Base-by-base conservation (phyloP, 2,888 invertebrate genomes). In the Leptinotarsa haldemani region DNA sequence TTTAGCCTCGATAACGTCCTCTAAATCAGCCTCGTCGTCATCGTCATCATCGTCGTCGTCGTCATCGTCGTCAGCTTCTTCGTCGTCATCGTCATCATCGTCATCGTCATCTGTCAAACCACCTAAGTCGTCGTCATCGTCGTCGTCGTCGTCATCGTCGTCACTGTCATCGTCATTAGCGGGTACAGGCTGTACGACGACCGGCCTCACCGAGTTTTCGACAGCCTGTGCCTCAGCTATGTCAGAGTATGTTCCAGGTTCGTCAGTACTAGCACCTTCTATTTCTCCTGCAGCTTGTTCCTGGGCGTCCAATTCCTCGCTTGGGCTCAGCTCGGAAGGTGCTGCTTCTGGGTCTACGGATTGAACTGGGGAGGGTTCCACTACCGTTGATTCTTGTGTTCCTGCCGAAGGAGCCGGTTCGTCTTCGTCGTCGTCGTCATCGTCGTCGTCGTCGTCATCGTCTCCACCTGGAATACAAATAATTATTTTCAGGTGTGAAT, bases 31-130 rank as follows among this genome's bases (percentile, higher is more conserved):
- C 69, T 91, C 91, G 71, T 92, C 92, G 74, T 92, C 92, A 58
- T 92, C 91, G 30, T 91, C 92, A 3, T 91, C 92, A 30, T 92
- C 92, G 46, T 93, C 93, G 30, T 92, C 93, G 68, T 92, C 92
- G 53, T 90, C 89, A 61, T 91, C 93, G 70, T 92, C 93, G 65
- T 91, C 90, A 74, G 92, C 93, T 76, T 92, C 92, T 65, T 90
- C 89, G 13, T 90, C 90, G 73, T 90, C 90, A 50, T 89, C 88
- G 75, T 90, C 91, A 65, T 91, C 92, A 70, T 74, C 77, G 56
- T 73, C 77, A 22, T 74, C 74, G 75, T 73, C 77, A 22, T 74
- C 74, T 76, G 72, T 71, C 70, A 76, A 69, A 90, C 90, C 77
- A 90, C 91, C 71, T 56, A 75, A 18, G 16, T 70, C 71, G 64